Percentiles rank a stretch among this genome's conserved stretches.
Conservation (phyloP, 2,797 vertebrate species). For the Poeciliopsis gracilis region DNA sequence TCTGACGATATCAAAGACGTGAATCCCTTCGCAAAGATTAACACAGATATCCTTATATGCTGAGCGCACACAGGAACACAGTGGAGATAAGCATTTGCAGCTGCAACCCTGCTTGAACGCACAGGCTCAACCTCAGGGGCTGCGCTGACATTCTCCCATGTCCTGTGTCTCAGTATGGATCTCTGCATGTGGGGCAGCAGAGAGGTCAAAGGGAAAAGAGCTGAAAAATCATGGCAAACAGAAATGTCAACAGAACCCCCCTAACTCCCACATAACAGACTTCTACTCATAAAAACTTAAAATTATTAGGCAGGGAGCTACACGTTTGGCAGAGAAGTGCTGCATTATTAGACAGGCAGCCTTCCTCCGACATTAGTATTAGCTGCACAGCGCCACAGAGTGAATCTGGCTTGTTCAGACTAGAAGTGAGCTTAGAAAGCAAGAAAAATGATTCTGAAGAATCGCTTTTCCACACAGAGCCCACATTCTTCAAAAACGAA, state of each 20-base stretch:
- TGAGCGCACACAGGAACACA: background rate
- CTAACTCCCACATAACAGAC: slow-evolving; percentile 3
- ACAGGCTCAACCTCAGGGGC: slow-evolving; percentile 58
- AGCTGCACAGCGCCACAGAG: slow-evolving; percentile 4
- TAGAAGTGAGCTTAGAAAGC: slow-evolving; percentile 24
- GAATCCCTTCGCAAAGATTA: slow-evolving; percentile 65
- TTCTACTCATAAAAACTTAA: slow-evolving; percentile 30
- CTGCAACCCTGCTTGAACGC: background rate
- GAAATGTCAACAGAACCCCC: slow-evolving; percentile 62
- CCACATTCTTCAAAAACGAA: slow-evolving; percentile 46
- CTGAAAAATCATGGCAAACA: slow-evolving; percentile 36
- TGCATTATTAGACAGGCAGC: slow-evolving; percentile 56
- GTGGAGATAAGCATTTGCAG: slow-evolving; percentile 51
- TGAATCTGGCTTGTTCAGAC: slow-evolving; percentile 1
- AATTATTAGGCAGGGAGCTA: slow-evolving; percentile 58
- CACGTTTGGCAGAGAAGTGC: slow-evolving; percentile 42
- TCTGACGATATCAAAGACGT: slow-evolving; percentile 61
- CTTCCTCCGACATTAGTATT: slow-evolving; percentile 55
- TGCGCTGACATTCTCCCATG: slow-evolving; percentile 72
- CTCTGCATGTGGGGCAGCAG: slow-evolving; percentile 62
- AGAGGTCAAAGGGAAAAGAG: slow-evolving; percentile 63
- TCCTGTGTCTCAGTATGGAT: slow-evolving; percentile 53
- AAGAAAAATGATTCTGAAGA: slow-evolving; percentile 35
- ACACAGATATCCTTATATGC: slow-evolving; percentile 40
- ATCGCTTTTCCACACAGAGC: slow-evolving; percentile 30